Evolutionary conservation across 1,140 invertebrate species (phyloP), one percentile per base, ranked within the genome.

Genomic region (Leptoteleia sp.): DNA sequence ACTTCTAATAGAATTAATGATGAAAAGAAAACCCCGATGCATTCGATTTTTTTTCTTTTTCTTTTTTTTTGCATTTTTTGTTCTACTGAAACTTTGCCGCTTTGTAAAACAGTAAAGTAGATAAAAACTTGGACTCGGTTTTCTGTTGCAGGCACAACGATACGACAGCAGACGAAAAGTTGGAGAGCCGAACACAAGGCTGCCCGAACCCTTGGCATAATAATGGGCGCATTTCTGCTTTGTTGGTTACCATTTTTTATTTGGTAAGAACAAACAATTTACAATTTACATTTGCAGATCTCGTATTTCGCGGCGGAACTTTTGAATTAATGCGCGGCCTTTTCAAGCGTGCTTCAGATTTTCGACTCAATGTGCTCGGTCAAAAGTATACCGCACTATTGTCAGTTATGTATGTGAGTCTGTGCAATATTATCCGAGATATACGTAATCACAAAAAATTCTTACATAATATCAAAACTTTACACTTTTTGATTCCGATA

Each of bases 111-210:
- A 4, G 11, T 17, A 42, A 73, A 75, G 19, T 62, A 55, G 3
- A 40, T 64, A 54, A 57, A 50, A 64, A 55, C 55, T 59, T 70
- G 0, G 35, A 0, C 8, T 35, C 3, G 12, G 6, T 79, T 89
- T 88, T 25, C n/a, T 90, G 90, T 88, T 87, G 52, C 89, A 94
- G 93, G 93, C 76, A 94, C 94, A 38, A 92, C 93, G 40, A 92
- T 94, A 64, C 91, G 94, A 64, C 93, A 94, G 54, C 92, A 92
- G 52, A 92, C 91, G 16, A 93, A 93, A 84, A 93, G 94, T 76
- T 95, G 94, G 94, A 90, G 94, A 82, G 95, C 95, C 52, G 96
- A 98, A 85, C 96, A 98, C 89, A 98, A 98, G 89, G 96, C 96
- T 6, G 96, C 96, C 5, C 92, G 96, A 79, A 98, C 96, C 25